Evolutionary conservation across 1,140 invertebrate species (phyloP), one percentile per base, ranked within the genome.

Genomic region (Argopecten irradians): DNA sequence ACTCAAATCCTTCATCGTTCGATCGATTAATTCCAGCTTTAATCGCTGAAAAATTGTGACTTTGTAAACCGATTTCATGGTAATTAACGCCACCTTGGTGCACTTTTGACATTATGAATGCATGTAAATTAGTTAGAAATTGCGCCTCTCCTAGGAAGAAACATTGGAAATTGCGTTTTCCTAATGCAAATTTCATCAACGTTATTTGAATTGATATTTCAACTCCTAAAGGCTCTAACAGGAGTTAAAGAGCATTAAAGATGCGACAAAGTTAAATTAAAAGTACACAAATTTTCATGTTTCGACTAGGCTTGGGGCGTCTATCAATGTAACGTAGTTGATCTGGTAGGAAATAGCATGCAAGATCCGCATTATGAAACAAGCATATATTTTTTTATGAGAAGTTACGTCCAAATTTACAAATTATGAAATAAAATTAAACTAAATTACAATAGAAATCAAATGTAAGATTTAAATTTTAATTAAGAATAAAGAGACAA

Each of bases 211-310:
- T 71, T 71, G 28, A 71, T 71, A 71, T 71, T 28, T n/a, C 5
- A 71, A 71, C 1, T 28, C 28, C 1, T 71, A 11, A 71, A 71
- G 55, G 5, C 14, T n/a, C 13, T 71, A 71, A 71, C 28, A 16
- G 28, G 55, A 71, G 28, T 71, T 28, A 71, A 3, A 71, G n/a
- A 5, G 22, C 55, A n/a, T n/a, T 71, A 71, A n/a, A 71, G n/a
- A 71, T 71, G 22, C 16, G 55, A 16, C 55, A 71, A 71, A n/a
- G n/a, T 28, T n/a, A 28, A 28, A 71, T 71, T 71, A 28, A 71
- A 71, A 71, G 55, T 71, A 71, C 55, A 71, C 55, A 71, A 71
- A 71, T 71, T 28, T n/a, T n/a, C n/a, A n/a, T n/a, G n/a, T n/a
- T n/a, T n/a, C n/a, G n/a, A n/a, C n/a, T n/a, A n/a, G n/a, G n/a